Conservation (phyloP, 2,797 vertebrate genomes). For the Parauchenoglanis ngamensis region DNA sequence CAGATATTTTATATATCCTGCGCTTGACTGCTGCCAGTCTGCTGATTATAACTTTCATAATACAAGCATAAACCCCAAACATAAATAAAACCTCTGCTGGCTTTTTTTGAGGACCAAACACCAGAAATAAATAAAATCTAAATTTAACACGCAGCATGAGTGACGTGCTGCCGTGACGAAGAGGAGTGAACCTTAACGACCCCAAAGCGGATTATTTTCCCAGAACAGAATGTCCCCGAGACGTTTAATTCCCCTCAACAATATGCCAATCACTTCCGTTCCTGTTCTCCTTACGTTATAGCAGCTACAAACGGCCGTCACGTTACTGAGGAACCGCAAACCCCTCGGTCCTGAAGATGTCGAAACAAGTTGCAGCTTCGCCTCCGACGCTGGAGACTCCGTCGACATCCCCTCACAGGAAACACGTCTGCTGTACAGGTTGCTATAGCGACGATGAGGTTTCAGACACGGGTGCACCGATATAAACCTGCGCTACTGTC, state of each 20-base stretch:
- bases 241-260: not conserved
- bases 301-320: not conserved
- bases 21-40: too few relatives aligned
- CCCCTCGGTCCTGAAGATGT: not conserved
- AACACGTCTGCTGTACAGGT: not conserved
- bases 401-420: not conserved
- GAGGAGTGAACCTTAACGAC: too few relatives aligned
- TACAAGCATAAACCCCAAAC: not conserved
- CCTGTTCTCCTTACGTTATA: not conserved
- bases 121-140: not conserved
- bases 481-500: too few relatives aligned
- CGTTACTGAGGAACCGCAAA: not conserved
- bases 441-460: not conserved
- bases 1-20: not conserved
- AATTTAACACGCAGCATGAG: not conserved
- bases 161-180: not conserved
- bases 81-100: not conserved
- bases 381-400: not conserved
- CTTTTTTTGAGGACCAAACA: not conserved
- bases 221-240: not conserved
- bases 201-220: not conserved
- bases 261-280: not conserved
- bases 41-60: too few relatives aligned
- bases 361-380: not conserved
- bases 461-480: too few relatives aligned